Evolutionary conservation across 2,797 vertebrate species (phyloP), one percentile per base, ranked within the genome.

Genomic region (Enteromius anoplus): DNA sequence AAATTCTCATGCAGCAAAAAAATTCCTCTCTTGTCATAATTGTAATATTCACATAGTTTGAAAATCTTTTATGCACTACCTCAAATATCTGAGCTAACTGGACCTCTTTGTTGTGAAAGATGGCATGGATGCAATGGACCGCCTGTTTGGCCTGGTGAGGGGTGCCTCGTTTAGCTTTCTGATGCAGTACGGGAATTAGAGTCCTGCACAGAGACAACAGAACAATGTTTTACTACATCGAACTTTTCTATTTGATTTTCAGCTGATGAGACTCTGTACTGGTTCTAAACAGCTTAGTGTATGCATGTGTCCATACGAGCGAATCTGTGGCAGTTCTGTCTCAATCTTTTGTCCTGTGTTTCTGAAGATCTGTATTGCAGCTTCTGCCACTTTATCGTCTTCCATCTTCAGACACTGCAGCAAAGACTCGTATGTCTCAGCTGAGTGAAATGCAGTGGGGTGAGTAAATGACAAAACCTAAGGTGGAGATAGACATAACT

Each of bases 371-470:
- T 99, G 98, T 89, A 99, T 99, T 84, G 98, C 98, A 84, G 98
- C 98, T 91, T 99, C 98, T 0, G 98, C 97, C 90, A 99, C 98
- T 87, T 99, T 99, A 91, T 99, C 98, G 65, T 99, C 98, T 91
- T 99, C 98, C 98, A 99, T 99, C 93, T 98, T 98, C 89, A 99
- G 95, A 95, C 98, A 99, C 94, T 98, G 97, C 84, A 99, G 96
- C 82, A 99, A 95, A 89, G 98, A 99, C 93, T 99, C 98, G 65
- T 99, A 99, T 0, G 98, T 99, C 93, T 99, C 98, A 80, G 97
- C 96, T 69, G 98, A 99, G 94, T 99, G 98, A 94, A 99, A 99
- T 47, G 98, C 96, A 90, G 97, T 98, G 91, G 98, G 98, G 91
- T 99, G 98, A 78, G 98, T 99, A 93, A 99, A 99, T 58, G 98